Evolutionary conservation across 1,140 invertebrate species (phyloP).

Genomic region (Hirudo medicinalis): DNA sequence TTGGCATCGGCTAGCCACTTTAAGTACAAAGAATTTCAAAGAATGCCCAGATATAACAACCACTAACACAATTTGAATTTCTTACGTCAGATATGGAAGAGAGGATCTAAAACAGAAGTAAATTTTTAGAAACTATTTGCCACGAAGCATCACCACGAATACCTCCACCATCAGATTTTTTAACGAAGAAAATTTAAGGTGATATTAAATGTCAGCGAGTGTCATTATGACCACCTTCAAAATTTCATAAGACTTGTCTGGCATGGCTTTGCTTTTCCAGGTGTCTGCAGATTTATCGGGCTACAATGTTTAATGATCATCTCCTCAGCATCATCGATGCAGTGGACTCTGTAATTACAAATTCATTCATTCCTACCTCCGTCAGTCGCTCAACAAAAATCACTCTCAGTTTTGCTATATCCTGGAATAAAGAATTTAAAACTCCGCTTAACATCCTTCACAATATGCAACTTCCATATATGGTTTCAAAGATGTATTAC

Average conservation of each 20-base stretch:
- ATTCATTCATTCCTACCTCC: neutral
- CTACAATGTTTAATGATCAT: neutral
- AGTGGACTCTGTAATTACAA: neutral
- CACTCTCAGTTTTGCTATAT: constrained; percentile 9
- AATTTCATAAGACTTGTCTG: constrained; percentile 12
- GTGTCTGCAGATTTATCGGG: neutral
- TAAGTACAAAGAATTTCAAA: too few relatives aligned
- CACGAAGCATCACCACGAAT: too few relatives aligned
- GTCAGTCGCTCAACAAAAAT: constrained; percentile 7
- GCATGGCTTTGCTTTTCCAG: neutral
- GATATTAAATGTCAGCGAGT: too few relatives aligned
- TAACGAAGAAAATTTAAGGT: too few relatives aligned
- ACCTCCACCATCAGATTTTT: too few relatives aligned
- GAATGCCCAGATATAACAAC: too few relatives aligned
- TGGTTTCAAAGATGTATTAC: neutral
- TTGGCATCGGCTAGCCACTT: neutral
- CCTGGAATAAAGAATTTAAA: neutral
- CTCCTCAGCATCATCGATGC: neutral
- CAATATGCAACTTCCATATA: too few relatives aligned
- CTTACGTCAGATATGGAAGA: too few relatives aligned
- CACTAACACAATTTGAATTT: too few relatives aligned
- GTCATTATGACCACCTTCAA: neutral
- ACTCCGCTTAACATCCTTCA: too few relatives aligned
- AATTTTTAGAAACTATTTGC: too few relatives aligned
- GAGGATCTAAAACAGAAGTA: too few relatives aligned